These are phyloP conservation scores for mouse (Mus musculus) DNA, from an alignment of 2,113 vertebrate genomes.

Conservation along the genomic window GRCm39 chr13:45907001-45907500, in stretches of 20 bases:
- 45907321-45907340: not conserved
- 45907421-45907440: not conserved
- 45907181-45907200: not conserved
- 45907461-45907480: not conserved
- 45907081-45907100: not conserved
- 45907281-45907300: no score
- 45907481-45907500: not conserved
- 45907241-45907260: not conserved
- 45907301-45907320: not conserved
- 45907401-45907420: not conserved
- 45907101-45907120: not conserved
- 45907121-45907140: not conserved
- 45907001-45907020: not conserved
- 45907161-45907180: not conserved
- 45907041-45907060: not conserved
- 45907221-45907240: not conserved
- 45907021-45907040: not conserved
- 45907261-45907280: not conserved
- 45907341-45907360: not conserved
- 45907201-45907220: not conserved
- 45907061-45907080: conserved; percentile 33
- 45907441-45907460: not conserved
- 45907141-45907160: not conserved
- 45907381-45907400: not conserved
- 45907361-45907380: not conserved